These are phyloP conservation scores for Microtus oregoni DNA, from an alignment of 2,113 vertebrate species.

Conservation along the genomic window DNA sequence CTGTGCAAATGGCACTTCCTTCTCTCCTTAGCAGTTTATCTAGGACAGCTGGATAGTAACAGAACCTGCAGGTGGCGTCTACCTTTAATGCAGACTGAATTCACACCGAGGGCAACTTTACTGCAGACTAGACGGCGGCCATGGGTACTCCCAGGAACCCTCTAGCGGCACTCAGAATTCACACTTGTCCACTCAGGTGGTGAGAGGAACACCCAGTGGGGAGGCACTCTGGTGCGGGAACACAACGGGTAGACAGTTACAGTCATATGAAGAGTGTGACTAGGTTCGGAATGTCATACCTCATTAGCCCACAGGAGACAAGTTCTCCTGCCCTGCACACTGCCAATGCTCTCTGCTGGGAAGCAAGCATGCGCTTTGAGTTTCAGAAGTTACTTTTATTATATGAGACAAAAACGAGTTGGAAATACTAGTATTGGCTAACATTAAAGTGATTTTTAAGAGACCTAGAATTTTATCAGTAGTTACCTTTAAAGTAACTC, in stretches of 20 bases:
- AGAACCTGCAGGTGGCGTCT: background rate
- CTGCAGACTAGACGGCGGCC: background rate
- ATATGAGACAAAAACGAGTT: no score
- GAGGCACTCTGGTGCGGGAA: background rate
- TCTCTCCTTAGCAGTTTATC: background rate
- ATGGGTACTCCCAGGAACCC: rapidly evolving
- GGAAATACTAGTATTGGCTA: no score
- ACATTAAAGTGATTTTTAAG: no score
- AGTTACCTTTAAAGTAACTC: no score
- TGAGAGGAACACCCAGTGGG: background rate
- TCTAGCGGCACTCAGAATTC: background rate
- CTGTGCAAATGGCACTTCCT: background rate
- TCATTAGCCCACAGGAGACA: no score
- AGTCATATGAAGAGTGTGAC: background rate
- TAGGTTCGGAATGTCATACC: background rate
- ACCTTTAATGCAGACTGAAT: background rate
- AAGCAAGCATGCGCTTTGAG: no score
- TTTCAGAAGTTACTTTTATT: no score
- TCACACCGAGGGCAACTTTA: background rate
- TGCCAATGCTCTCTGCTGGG: no score
- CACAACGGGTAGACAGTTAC: background rate
- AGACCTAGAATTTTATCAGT: no score
- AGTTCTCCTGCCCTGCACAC: no score
- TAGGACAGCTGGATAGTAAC: background rate
- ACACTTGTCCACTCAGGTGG: background rate